Evolutionary conservation across 2,113 vertebrate species (phyloP), one percentile per base, ranked within the genome.

Genomic region (Xiphophorus couchianus): DNA sequence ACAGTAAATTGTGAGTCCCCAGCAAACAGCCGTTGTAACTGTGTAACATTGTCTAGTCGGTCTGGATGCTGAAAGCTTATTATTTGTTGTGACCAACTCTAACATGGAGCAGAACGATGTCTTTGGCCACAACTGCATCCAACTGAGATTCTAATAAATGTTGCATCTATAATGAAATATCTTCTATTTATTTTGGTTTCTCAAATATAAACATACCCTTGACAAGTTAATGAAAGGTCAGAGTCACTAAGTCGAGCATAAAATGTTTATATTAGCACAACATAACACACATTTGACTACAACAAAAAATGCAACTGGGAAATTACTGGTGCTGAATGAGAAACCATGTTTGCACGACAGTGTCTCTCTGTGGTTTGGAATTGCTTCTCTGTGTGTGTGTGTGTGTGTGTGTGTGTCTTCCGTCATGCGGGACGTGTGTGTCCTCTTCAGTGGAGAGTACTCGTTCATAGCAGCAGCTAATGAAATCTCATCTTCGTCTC

Each of bases 241-340:
- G 48, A 54, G 7, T 54, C 17, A 25, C 1, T 25, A 22, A 54
- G 51, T 54, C 17, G 51, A 22, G 7, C 17, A 8, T 54, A 22
- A 54, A 1, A 54, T 54, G 19, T 54, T 54, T 6, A 54, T 25
- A 9, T 19, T 54, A 22, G 51, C 17, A 22, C 7, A 58, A 58
- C 25, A 25, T 54, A 48, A 54, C 22, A 11, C 2, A 25, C 51
- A 9, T 25, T 54, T 54, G 51, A 54, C 22, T 25, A 6, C 83
- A 93, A 80, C 66, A 87, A 90, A 81, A 93, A 94, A 86, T 82
- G 91, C 91, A 91, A 82, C 37, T 79, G 88, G 84, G 83, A 93
- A 93, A 93, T 92, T 80, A 76, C 86, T 15, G 27, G 65, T 25
- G 60, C 30, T 87, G 85, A 85, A 88, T 86, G 73, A 76, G 90